These are phyloP conservation scores for Timema cristinae DNA, from an alignment of 2,888 invertebrate species.

Conservation along the genomic window DNA sequence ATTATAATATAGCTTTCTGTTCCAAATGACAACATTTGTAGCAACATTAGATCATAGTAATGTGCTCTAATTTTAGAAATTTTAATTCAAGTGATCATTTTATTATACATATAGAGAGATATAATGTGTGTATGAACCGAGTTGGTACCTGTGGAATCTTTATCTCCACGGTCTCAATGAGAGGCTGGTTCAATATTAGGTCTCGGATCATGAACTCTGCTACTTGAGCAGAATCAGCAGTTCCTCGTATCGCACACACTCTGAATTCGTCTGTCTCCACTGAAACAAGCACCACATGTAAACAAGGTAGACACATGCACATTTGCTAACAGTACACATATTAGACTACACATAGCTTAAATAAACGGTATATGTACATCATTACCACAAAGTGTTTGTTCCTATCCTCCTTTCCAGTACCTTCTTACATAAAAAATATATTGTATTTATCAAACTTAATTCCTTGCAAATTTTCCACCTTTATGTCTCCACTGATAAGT, in stretches of 20 bases:
- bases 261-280: slow-evolving; percentile 51
- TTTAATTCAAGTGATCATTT: not conserved
- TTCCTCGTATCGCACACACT: slow-evolving; percentile 68
- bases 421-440: too few relatives aligned
- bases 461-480: too few relatives aligned
- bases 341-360: too few relatives aligned
- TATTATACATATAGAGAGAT: too few relatives aligned
- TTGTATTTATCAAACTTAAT: too few relatives aligned
- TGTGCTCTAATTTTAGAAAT: not conserved
- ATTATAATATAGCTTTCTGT: not conserved
- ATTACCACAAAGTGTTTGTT: too few relatives aligned
- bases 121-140: not conserved
- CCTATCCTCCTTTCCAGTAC: too few relatives aligned
- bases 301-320: too few relatives aligned
- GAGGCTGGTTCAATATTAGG: slow-evolving; percentile 62
- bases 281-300: not conserved
- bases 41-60: not conserved
- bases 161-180: slow-evolving; percentile 62
- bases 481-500: too few relatives aligned
- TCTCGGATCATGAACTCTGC: slow-evolving; percentile 70
- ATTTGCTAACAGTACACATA: too few relatives aligned
- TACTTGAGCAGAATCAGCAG: slow-evolving; percentile 58
- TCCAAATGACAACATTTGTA: not conserved
- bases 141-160: slow-evolving; percentile 53
- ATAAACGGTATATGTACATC: too few relatives aligned